Conservation (phyloP, 2,888 invertebrate genomes). For the Aporophyla lueneburgensis region DNA sequence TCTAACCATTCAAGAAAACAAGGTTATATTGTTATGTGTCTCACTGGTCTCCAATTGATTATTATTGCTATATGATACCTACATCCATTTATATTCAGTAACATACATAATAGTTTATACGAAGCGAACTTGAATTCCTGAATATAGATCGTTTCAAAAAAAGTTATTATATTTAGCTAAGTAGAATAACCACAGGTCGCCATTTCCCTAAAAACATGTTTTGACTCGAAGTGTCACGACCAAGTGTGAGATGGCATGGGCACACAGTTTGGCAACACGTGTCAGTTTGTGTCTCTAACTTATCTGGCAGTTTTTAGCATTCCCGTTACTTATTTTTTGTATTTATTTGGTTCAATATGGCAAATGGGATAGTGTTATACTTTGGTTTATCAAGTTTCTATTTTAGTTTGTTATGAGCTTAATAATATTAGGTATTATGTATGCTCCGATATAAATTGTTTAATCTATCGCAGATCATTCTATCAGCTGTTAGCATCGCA, state of each 20-base stretch:
- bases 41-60: too few relatives aligned
- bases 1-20: too few relatives aligned
- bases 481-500: too few relatives aligned
- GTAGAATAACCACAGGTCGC: neutral
- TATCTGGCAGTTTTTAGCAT: neutral
- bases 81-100: too few relatives aligned
- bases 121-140: too few relatives aligned
- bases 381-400: neutral
- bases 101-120: neutral
- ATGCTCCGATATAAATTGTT: too few relatives aligned
- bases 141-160: neutral
- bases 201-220: neutral
- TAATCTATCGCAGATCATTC: too few relatives aligned
- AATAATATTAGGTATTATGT: too few relatives aligned
- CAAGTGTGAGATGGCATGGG: neutral
- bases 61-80: too few relatives aligned
- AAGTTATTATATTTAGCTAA: neutral
- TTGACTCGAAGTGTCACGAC: neutral
- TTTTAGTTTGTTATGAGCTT: neutral
- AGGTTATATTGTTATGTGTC: too few relatives aligned
- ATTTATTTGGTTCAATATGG: neutral
- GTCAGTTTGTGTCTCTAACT: too few relatives aligned
- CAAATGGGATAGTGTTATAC: neutral
- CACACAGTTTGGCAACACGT: neutral
- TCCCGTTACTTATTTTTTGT: neutral